Base-by-base conservation (phyloP, 2,888 invertebrate genomes). In the Idaea biselata region DNA sequence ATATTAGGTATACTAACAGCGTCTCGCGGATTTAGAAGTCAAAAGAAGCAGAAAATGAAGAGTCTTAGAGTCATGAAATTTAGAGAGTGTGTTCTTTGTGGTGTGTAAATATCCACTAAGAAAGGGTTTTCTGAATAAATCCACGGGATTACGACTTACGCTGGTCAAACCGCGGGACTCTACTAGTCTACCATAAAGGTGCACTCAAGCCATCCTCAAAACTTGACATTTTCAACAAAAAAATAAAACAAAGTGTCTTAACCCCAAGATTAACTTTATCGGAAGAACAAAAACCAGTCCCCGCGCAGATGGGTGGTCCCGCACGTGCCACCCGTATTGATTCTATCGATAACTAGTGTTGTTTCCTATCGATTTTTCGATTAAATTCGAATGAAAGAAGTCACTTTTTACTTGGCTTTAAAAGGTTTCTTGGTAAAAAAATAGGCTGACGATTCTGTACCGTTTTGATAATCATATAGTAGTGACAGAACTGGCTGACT, bases 301-400 rank as follows among this genome's bases (percentile, higher is more conserved):
- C n/a, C 44, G 58, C 58, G 58, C 56, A 18, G 16, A 82, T 88
- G 88, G 89, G 89, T 86, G 89, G 89, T 78, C 88, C 66, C 79
- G 80, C 91, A 90, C 91, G 91, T 91, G 91, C 81, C 82, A 55
- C 91, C 90, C 91, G 84, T 89, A 90, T 89, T 75, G 86, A 87
- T 89, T 79, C 80, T 82, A 84, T 86, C 84, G 86, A 86, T 82
- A 81, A 76, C 73, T 74, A 77, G 78, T 77, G 80, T 73, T 74
- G 76, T 78, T 18, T 63, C 73, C 75, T 75, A 74, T 78, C 79
- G 78, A 79, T 78, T 73, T 56, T 6, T 18, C 56, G 18, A 44
- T 44, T 44, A 56, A 56, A 56, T 56, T 11, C 18, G 18, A 18
- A 6, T 11, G 56, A 56, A 44, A 44, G 44, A 1, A 44, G 11